Conservation (phyloP, 2,888 invertebrate genomes). For the Tipula unca region DNA sequence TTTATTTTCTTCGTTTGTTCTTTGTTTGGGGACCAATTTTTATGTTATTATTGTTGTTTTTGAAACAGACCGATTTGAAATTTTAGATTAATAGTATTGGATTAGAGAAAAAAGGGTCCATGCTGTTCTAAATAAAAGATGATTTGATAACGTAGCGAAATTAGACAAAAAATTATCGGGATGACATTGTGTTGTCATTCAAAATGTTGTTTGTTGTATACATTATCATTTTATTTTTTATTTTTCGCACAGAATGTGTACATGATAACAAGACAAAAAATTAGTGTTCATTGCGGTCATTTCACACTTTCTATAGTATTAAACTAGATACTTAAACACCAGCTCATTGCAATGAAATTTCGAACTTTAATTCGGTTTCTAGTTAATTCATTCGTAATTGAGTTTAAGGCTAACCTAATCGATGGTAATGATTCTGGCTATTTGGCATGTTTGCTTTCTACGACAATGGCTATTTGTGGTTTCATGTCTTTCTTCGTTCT, state of each 20-base stretch:
- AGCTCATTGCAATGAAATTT: too few relatives aligned
- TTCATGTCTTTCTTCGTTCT: too few relatives aligned
- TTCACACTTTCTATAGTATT: too few relatives aligned
- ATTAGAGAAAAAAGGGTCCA: not conserved
- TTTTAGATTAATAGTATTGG: not conserved
- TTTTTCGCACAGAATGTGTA: not conserved
- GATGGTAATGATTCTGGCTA: too few relatives aligned
- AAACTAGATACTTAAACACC: too few relatives aligned
- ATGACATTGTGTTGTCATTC: not conserved
- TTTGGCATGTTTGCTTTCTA: too few relatives aligned
- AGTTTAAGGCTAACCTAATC: too few relatives aligned
- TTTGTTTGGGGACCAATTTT: not conserved
- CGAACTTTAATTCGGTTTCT: too few relatives aligned
- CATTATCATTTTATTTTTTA: not conserved
- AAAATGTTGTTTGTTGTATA: not conserved
- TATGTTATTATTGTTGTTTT: not conserved
- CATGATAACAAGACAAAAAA: not conserved
- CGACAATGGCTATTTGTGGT: too few relatives aligned
- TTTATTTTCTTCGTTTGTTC: not conserved
- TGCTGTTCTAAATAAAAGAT: not conserved
- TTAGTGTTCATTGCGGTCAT: too few relatives aligned
- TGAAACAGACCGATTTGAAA: not conserved
- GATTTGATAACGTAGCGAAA: not conserved
- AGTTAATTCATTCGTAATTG: too few relatives aligned
- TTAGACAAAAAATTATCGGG: not conserved